phyloP scores from a whole-genome alignment of 2,888 invertebrate genomes.

The Drosophila fungiperda region DNA sequence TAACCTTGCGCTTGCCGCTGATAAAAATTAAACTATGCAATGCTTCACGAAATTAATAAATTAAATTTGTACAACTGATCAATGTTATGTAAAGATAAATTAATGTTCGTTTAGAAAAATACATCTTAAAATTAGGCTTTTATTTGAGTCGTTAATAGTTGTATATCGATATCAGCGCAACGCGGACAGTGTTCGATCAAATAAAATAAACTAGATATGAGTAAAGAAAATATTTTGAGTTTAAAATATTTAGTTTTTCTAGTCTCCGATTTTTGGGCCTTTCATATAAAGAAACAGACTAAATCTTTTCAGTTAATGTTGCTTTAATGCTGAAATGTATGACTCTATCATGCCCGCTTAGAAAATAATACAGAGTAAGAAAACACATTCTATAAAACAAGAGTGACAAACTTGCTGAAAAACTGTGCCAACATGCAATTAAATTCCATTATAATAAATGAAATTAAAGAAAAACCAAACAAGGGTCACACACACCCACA shows the following conservation, averaged over 20 bases:
- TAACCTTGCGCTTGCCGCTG: background rate
- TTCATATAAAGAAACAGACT: fast-evolving
- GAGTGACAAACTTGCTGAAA: background rate
- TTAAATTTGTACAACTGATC: background rate
- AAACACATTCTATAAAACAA: background rate
- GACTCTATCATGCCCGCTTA: too few species aligned
- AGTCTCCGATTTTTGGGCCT: background rate
- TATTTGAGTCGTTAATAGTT: background rate
- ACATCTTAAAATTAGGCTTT: background rate
- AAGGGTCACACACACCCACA: conserved; percentile 4
- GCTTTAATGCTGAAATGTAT: background rate
- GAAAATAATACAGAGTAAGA: background rate
- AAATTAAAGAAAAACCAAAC: conserved; percentile 28
- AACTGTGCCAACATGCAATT: conserved; percentile 65
- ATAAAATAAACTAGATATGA: background rate
- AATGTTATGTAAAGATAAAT: background rate
- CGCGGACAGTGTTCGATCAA: too few species aligned
- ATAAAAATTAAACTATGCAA: background rate
- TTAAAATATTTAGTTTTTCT: background rate
- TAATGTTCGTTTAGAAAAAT: background rate
- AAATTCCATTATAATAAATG: conserved; percentile 40
- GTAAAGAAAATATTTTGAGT: too few species aligned
- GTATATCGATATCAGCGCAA: background rate
- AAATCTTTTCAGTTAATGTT: background rate
- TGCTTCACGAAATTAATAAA: background rate